Percentiles rank a stretch among this genome's conserved stretches.
phyloP scores from a whole-genome alignment of 2,797 vertebrate genomes.

The Caiman crocodilus region DNA sequence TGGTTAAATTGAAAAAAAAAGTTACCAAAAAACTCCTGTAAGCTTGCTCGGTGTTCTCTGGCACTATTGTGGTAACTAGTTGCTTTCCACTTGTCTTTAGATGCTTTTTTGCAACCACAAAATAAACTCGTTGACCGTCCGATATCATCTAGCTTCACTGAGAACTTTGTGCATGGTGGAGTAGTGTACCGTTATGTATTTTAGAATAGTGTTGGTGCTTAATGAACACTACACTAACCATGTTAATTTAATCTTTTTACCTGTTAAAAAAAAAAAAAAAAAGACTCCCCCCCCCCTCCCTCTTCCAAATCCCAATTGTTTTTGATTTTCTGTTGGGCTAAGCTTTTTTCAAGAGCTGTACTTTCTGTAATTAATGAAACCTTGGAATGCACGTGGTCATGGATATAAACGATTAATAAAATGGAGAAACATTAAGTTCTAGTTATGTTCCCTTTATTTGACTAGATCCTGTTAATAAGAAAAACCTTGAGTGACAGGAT shows the following conservation, averaged over 20 bases:
- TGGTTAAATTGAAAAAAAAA: neutral
- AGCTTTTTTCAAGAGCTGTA: neutral
- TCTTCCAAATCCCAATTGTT: neutral
- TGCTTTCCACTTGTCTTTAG: neutral
- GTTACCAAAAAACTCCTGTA: neutral
- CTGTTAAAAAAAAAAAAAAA: neutral
- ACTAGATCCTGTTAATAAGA: neutral
- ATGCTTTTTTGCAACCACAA: neutral
- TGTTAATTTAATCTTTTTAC: neutral
- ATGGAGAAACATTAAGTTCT: neutral
- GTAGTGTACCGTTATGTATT: neutral
- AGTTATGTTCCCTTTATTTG: neutral
- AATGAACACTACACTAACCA: neutral
- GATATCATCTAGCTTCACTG: fast-evolving
- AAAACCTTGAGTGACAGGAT: neutral
- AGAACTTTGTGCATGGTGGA: neutral
- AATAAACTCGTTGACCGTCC: neutral
- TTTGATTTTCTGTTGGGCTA: neutral
- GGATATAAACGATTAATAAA: conserved; percentile 5
- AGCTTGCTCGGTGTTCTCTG: neutral
- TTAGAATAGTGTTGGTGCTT: neutral
- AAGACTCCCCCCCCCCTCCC: neutral
- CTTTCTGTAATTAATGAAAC: neutral
- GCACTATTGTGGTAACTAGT: neutral
- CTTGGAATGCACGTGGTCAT: conserved; percentile 1